Percentiles rank a stretch among this genome's conserved stretches.
These are phyloP conservation scores for Temnothorax rugatulus DNA, from an alignment of 2,888 invertebrate species.

Conservation along the genomic window DNA sequence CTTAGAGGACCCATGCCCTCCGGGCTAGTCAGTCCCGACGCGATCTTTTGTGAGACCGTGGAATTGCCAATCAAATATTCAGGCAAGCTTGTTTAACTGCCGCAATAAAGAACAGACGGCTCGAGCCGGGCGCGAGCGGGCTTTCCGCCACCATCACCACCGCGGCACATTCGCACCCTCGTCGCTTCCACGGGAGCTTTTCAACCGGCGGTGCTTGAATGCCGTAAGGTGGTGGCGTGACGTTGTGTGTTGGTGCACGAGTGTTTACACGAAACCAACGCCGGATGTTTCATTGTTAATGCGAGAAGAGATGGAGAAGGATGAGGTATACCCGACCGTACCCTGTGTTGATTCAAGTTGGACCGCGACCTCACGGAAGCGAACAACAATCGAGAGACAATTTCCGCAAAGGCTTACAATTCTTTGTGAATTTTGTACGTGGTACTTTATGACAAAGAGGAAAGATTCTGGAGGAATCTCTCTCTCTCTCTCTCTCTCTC, in stretches of 20 bases:
- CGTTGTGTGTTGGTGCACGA: constrained; percentile 45
- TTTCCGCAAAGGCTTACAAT: constrained; percentile 24
- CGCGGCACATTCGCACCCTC: constrained; percentile 65
- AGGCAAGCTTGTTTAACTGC: constrained; percentile 76
- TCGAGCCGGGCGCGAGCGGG: neutral
- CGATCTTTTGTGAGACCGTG: constrained; percentile 76
- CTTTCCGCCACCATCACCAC: constrained; percentile 21
- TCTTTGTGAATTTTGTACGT: constrained; percentile 13
- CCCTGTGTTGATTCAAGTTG: constrained; percentile 39
- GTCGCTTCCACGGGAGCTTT: constrained; percentile 72
- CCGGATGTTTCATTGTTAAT: constrained; percentile 75
- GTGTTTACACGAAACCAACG: constrained; percentile 75
- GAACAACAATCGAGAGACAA: constrained; percentile 7
- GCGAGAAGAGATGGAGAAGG: constrained; percentile 35
- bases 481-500: too few species aligned
- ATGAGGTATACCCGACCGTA: constrained; percentile 5
- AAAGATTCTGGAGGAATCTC: neutral
- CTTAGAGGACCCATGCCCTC: constrained; percentile 45
- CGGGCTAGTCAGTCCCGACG: constrained; percentile 60
- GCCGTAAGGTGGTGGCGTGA: constrained; percentile 61
- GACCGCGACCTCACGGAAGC: constrained; percentile 8
- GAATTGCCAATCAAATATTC: constrained; percentile 83
- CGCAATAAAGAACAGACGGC: constrained; percentile 78
- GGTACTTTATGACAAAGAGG: neutral
- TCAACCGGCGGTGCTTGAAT: constrained; percentile 64